phyloP scores from a whole-genome alignment of 64 coral and sea anemone genomes.

The Dendronephthya gigantea region DNA sequence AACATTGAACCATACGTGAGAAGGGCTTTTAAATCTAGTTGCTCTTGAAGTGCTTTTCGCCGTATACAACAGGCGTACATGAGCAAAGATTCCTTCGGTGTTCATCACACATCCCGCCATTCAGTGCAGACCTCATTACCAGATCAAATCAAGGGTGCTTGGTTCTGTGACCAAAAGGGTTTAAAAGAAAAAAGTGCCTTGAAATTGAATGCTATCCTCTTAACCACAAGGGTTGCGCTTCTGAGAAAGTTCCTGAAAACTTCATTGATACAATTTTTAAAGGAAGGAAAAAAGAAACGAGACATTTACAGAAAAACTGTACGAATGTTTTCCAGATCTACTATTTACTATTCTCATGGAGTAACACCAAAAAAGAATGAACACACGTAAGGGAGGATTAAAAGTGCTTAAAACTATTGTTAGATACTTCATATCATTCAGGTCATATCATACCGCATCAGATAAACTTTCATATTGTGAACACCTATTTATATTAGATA shows the following conservation, averaged over 20 bases:
- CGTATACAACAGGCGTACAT: no score
- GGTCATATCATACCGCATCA: no score
- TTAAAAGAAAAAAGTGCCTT: not conserved
- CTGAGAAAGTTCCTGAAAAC: slow-evolving; percentile 1
- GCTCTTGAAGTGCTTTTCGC: not conserved
- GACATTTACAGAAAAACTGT: not conserved
- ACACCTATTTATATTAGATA: no score
- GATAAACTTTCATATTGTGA: no score
- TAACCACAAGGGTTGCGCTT: not conserved
- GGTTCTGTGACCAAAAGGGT: not conserved
- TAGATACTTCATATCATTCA: no score
- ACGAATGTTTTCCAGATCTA: not conserved
- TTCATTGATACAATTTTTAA: not conserved
- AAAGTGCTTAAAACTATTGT: no score
- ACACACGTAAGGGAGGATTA: no score
- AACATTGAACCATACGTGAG: not conserved
- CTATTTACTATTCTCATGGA: not conserved
- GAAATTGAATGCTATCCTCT: slow-evolving; percentile 1
- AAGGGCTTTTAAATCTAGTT: not conserved
- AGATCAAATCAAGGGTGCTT: not conserved
- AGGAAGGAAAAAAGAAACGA: not conserved
- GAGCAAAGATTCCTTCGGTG: no score
- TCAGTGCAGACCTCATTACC: not conserved
- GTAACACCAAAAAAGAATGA: no score
- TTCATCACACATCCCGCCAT: not conserved